phyloP scores from a whole-genome alignment of 2,113 vertebrate genomes.

The Rhinichthys klamathensis region DNA sequence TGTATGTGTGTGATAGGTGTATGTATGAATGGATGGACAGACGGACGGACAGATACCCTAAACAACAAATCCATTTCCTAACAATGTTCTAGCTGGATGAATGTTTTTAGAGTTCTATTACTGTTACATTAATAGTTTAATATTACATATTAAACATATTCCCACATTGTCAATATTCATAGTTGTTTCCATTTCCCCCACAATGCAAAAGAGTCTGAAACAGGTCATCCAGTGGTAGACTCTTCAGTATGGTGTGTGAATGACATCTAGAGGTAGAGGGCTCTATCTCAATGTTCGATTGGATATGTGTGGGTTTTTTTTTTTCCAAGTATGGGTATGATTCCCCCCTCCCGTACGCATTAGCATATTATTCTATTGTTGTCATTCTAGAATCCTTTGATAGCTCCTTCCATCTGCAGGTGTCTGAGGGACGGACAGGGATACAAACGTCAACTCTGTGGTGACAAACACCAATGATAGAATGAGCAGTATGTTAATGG shows the following conservation, averaged over 20 bases:
- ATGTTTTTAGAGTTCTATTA: too few relatives aligned
- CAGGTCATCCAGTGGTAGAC: not conserved
- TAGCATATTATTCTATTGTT: not conserved
- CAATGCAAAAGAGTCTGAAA: not conserved
- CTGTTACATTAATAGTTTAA: too few relatives aligned
- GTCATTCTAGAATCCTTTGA: not conserved
- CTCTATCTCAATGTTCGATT: not conserved
- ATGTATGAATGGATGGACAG: not conserved
- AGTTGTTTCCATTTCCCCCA: too few relatives aligned
- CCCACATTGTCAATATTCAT: not conserved
- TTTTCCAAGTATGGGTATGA: not conserved
- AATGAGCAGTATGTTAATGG: not conserved
- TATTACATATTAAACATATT: too few relatives aligned
- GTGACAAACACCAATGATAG: not conserved
- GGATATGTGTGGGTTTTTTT: not conserved
- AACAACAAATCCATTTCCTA: not conserved
- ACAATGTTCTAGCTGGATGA: not conserved
- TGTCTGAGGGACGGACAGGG: not conserved
- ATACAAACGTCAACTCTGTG: not conserved
- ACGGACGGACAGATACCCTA: not conserved
- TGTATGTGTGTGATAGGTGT: too few relatives aligned
- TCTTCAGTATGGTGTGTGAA: not conserved
- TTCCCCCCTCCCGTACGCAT: not conserved
- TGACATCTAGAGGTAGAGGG: not conserved
- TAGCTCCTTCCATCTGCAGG: not conserved